A percentile compares a stretch with the other conserved stretches of the same genome.
These are phyloP conservation scores for Sycophila sp. DNA, from an alignment of 1,140 invertebrate species.

Conservation along the genomic window DNA sequence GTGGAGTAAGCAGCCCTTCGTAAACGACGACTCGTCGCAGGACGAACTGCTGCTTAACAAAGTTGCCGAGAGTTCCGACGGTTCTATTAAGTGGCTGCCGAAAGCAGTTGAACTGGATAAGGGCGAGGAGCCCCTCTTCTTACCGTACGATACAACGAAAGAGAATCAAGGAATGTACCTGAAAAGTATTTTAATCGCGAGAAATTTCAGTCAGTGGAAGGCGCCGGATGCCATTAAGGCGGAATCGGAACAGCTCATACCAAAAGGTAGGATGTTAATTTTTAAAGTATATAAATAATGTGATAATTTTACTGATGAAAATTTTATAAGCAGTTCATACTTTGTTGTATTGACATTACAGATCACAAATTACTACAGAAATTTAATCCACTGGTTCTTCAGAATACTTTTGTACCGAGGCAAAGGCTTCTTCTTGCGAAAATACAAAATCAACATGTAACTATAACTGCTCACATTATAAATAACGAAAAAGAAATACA, in stretches of 20 bases:
- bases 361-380: conserved; percentile 71
- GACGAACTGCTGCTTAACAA: conserved; percentile 41
- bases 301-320: not conserved
- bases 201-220: conserved; percentile 76
- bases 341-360: conserved; percentile 46
- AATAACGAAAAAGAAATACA: not conserved
- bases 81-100: conserved; percentile 36
- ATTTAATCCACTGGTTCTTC: conserved; percentile 67
- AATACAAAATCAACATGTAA: conserved; percentile 71
- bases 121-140: conserved; percentile 56
- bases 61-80: conserved; percentile 21
- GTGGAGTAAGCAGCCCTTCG: conserved; percentile 57
- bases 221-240: conserved; percentile 52
- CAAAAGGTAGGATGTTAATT: conserved; percentile 57
- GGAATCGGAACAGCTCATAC: conserved; percentile 58
- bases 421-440: conserved; percentile 74
- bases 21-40: conserved; percentile 42
- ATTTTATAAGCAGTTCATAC: too few relatives aligned
- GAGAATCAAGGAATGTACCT: conserved; percentile 56
- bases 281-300: conserved; percentile 2
- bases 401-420: conserved; percentile 72
- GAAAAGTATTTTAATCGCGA: conserved; percentile 70
- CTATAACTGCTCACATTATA: conserved; percentile 42
- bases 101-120: conserved; percentile 41
- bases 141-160: conserved; percentile 64